A percentile compares a stretch with the other conserved stretches of the same genome.
These are phyloP conservation scores for Eulemur mongoz DNA, from an alignment of 2,797 vertebrate genomes.

Conservation along the genomic window DNA sequence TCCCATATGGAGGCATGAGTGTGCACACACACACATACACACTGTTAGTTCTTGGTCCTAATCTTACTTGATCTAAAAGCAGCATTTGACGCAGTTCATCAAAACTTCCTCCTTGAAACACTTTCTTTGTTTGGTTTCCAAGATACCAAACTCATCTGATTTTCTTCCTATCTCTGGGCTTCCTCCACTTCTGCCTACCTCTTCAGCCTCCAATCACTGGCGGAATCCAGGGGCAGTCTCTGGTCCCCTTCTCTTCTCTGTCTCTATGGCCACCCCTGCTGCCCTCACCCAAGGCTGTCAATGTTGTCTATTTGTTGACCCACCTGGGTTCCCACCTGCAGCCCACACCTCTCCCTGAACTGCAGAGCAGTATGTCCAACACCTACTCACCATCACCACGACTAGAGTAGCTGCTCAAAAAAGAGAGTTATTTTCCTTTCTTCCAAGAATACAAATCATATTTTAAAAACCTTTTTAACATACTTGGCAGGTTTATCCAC, in stretches of 20 bases:
- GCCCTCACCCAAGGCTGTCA: not conserved
- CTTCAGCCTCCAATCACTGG: too few species aligned
- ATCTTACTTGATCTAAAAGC: constrained; percentile 45
- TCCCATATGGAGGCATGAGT: not conserved
- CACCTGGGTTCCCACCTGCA: not conserved
- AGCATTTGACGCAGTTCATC: constrained; percentile 17
- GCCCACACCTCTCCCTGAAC: not conserved
- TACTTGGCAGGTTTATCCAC: constrained; percentile 55
- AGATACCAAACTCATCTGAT: not conserved
- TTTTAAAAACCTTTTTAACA: constrained; percentile 24
- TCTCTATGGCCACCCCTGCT: too few species aligned
- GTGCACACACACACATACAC: not conserved
- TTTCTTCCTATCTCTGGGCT: not conserved
- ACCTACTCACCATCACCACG: not conserved
- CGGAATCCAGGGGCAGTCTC: not conserved
- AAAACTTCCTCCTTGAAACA: constrained; percentile 7
- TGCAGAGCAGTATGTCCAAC: not conserved
- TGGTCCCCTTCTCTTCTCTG: not conserved
- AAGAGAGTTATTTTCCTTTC: not conserved
- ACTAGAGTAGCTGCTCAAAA: not conserved
- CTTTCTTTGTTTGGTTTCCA: constrained; percentile 40
- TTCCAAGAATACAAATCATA: constrained; percentile 23
- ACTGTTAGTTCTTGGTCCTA: not conserved
- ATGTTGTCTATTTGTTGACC: not conserved
- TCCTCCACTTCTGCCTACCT: not conserved